These are phyloP conservation scores for Aurelia aurita DNA, from an alignment of 30 jellyfish, hydroid and myxozoan genomes.

Conservation along the genomic window DNA sequence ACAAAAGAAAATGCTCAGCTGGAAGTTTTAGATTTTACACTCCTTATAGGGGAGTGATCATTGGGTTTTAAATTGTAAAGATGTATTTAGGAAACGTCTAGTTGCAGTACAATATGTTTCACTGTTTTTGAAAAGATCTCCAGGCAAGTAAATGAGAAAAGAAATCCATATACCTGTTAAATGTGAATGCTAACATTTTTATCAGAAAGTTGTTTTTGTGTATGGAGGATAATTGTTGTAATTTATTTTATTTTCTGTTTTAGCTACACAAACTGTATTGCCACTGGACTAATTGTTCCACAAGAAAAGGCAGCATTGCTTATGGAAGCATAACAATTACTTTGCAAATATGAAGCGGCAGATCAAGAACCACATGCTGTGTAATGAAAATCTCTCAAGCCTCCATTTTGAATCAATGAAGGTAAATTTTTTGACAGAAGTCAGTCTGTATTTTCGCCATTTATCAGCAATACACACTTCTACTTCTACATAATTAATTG, in stretches of 20 bases:
- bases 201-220: neutral
- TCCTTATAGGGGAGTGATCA: too few relatives aligned
- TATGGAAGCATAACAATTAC: conserved; percentile 15
- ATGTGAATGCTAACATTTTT: neutral
- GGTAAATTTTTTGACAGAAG: neutral
- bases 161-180: neutral
- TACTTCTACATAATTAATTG: neutral
- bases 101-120: too few relatives aligned
- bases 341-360: conserved; percentile 21
- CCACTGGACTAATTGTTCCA: conserved; percentile 9
- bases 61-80: too few relatives aligned
- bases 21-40: too few relatives aligned
- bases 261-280: conserved; percentile 22
- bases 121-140: neutral
- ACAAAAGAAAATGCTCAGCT: too few relatives aligned
- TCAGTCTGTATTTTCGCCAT: neutral
- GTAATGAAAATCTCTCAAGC: too few relatives aligned
- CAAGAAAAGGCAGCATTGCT: conserved; percentile 26
- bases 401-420: conserved; percentile 4
- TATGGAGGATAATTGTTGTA: neutral
- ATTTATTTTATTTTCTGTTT: neutral
- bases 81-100: too few relatives aligned
- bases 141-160: too few relatives aligned
- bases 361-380: conserved; percentile 21
- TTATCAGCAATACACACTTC: too few relatives aligned